Evolutionary conservation across 2,113 vertebrate genomes (phyloP).

Genomic region (Etheostoma cragini): DNA sequence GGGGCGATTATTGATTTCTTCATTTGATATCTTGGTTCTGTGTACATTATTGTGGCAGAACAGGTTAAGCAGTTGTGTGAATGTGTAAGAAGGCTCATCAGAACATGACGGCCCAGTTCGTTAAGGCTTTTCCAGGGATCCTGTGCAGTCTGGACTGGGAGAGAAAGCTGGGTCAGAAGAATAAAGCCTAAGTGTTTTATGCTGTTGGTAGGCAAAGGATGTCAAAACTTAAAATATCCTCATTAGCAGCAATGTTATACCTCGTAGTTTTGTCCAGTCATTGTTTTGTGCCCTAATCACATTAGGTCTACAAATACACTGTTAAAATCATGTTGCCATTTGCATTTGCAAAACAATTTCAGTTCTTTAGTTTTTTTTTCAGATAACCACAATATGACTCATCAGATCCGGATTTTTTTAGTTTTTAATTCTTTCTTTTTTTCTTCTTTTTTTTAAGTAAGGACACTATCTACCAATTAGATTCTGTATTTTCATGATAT

Average conservation of each 20-base stretch:
- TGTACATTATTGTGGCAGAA: constrained; percentile 38
- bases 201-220: neutral
- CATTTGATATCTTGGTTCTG: constrained; percentile 50
- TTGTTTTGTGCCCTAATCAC: neutral
- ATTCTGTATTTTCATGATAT: neutral
- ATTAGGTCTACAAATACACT: neutral
- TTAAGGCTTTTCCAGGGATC: constrained; percentile 39
- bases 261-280: neutral
- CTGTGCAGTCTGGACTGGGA: constrained; percentile 19
- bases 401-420: neutral
- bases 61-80: constrained; percentile 47
- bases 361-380: neutral
- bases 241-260: neutral
- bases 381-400: neutral
- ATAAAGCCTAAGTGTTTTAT: constrained; percentile 13
- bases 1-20: constrained; percentile 49
- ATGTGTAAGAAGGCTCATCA: constrained; percentile 42
- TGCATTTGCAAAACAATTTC: neutral
- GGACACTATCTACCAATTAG: neutral
- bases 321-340: neutral
- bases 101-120: constrained; percentile 49
- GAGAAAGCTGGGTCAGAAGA: constrained; percentile 25
- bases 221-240: neutral
- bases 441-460: neutral
- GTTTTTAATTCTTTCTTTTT: neutral